Evolutionary conservation across 2,888 invertebrate genomes (phyloP), one percentile per base, ranked within the genome.

Genomic region (Sthenelais limicola): DNA sequence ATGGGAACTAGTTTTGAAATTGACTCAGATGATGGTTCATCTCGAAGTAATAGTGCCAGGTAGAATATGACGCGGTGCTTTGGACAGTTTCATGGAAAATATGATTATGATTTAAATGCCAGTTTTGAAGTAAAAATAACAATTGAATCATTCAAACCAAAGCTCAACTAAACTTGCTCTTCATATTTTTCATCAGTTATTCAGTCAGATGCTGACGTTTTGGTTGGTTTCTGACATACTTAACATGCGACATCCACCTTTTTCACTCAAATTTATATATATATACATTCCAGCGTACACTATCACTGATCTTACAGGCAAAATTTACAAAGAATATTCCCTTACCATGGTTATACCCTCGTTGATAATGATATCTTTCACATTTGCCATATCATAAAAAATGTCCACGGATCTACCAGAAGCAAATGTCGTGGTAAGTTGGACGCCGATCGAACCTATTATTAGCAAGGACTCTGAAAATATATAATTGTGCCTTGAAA

Each of bases 301-400:
- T n/a, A 15, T 18, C 15, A 18, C 7, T 21, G 9, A 7, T 9
- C 15, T 18, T 18, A 18, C 15, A 12, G 21, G 9, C 9, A 51
- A n/a, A 51, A 30, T 12, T 28, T 12, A 30, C 7, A 24, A 5
- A 30, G 32, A 12, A 12, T 28, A 32, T 7, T 24, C 30, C 26
- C 56, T 52, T 68, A 77, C 77, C 77, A 77, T 76, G 38, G 77
- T 76, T 30, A 77, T 67, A 18, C 71, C 77, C 69, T 77, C 77
- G 58, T 77, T 77, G 26, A 77, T 77, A 21, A 76, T 74, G 18
- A 77, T 66, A 73, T 76, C 73, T 32, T 68, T 43, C 9, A 77
- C 68, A 12, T 73, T 32, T 0, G 47, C 28, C 35, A 71, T 72
- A 56, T 74, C 71, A 48, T 76, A 76, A 49, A 77, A 77, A 32